phyloP scores from a whole-genome alignment of 2,113 vertebrate genomes.

The Zapornia atra region DNA sequence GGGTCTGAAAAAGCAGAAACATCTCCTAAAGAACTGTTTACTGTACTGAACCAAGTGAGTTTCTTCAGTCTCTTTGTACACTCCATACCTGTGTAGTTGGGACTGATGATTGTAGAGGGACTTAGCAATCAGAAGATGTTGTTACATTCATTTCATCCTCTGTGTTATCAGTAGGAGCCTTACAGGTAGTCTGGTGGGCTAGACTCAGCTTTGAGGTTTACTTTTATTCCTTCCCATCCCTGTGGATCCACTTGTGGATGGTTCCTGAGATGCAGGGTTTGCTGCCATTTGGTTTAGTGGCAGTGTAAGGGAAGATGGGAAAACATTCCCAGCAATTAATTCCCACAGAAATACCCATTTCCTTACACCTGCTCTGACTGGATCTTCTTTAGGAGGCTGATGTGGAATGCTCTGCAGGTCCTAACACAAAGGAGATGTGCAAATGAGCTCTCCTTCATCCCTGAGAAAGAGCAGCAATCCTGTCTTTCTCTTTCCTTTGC shows the following conservation, averaged over 20 bases:
- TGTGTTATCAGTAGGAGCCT: neutral
- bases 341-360: neutral
- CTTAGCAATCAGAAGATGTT: neutral
- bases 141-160: neutral
- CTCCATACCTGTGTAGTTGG: fast-evolving
- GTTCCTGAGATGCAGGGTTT: neutral
- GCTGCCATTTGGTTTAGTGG: neutral
- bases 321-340: neutral
- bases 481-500: neutral
- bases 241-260: neutral
- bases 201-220: neutral
- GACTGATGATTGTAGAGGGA: neutral
- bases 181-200: neutral
- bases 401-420: neutral
- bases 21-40: neutral
- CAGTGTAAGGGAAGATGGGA: neutral
- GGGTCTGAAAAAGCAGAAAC: neutral
- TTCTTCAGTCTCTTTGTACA: neutral
- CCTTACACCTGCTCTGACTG: neutral
- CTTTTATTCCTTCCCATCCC: neutral
- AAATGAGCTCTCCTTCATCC: fast-evolving
- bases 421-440: neutral
- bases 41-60: neutral
- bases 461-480: neutral
- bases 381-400: neutral